Evolutionary conservation across 2,113 vertebrate genomes (phyloP), one percentile per base, ranked within the genome.

Genomic region (Xiphorhynchus elegans): DNA sequence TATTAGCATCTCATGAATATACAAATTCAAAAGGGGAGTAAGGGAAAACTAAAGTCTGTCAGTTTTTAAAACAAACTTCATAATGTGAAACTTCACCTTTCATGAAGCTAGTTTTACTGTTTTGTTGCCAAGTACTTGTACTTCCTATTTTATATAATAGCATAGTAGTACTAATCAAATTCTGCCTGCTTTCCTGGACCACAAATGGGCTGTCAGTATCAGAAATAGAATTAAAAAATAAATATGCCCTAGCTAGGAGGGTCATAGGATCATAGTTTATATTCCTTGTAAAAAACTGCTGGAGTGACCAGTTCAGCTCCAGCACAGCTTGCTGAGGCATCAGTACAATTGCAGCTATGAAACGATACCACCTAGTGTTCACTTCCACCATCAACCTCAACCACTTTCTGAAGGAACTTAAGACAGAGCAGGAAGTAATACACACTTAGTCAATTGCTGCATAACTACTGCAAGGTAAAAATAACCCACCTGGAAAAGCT

Each of bases 311-410:
- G 59, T 8, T 50, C n/a, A 47, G 42, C 19, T 17, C 3, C 35
- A 29, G 67, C 42, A 63, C 9, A 55, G 64, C 21, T 21, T 15
- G 6, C 14, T n/a, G 40, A 72, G 40, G 35, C 19, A 59, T 8
- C 10, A 26, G 28, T 14, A 3, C 3, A 62, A 13, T 16, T 39
- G 35, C 33, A 59, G 44, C 58, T 94, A 80, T 35, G 63, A 89
- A 91, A 95, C 2, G 35, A 58, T 91, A 70, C 97, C 97, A 97
- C 53, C 97, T 97, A 96, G 80, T 47, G 94, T 80, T 93, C 35
- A 39, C 35, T 84, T 42, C 40, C 15, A 52, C 28, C 49, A 5
- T 4, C 35, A 28, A 23, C 17, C 12, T 28, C 17, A 46, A 67
- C 2, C 26, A 42, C 62, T 26, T 76, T 4, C 29, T 67, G 17